These are phyloP conservation scores for Eumerus sabulonum DNA, from an alignment of 2,888 invertebrate species.

Conservation along the genomic window DNA sequence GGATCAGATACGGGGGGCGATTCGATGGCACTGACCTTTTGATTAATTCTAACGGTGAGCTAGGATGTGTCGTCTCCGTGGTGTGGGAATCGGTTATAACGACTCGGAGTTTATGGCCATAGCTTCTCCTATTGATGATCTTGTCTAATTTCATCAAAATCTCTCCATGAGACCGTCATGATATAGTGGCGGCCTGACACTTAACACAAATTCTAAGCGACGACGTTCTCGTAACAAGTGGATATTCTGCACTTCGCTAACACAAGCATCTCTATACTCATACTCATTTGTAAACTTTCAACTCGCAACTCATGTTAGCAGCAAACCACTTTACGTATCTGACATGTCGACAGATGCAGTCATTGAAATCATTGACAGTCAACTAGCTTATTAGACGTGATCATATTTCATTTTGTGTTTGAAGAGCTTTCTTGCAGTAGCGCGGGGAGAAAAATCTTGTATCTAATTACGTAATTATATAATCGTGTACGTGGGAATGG, in stretches of 20 bases:
- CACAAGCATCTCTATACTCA: not conserved
- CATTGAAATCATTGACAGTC: conserved; percentile 52
- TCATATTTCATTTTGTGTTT: conserved; percentile 58
- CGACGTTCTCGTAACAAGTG: too few relatives aligned
- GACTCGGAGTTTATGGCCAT: too few relatives aligned
- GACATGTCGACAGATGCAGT: conserved; percentile 45
- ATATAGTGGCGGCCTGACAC: too few relatives aligned
- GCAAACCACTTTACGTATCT: conserved; percentile 29
- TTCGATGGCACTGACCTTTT: too few relatives aligned
- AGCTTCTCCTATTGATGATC: too few relatives aligned
- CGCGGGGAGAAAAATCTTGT: conserved; percentile 32
- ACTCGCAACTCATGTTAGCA: conserved; percentile 24
- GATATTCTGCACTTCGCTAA: not conserved
- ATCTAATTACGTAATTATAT: conserved; percentile 48
- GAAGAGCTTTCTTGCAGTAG: conserved; percentile 21
- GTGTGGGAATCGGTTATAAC: too few relatives aligned
- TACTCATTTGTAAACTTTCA: not conserved
- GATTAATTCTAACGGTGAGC: too few relatives aligned
- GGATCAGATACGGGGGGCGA: not conserved
- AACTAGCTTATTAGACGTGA: conserved; percentile 46
- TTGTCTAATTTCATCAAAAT: too few relatives aligned
- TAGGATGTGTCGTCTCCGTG: too few relatives aligned
- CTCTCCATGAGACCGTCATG: too few relatives aligned
- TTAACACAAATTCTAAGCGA: too few relatives aligned
- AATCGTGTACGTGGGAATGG: conserved; percentile 20